Base-by-base conservation (phyloP, 2,888 invertebrate genomes). In the Scaptomyza reducta region DNA sequence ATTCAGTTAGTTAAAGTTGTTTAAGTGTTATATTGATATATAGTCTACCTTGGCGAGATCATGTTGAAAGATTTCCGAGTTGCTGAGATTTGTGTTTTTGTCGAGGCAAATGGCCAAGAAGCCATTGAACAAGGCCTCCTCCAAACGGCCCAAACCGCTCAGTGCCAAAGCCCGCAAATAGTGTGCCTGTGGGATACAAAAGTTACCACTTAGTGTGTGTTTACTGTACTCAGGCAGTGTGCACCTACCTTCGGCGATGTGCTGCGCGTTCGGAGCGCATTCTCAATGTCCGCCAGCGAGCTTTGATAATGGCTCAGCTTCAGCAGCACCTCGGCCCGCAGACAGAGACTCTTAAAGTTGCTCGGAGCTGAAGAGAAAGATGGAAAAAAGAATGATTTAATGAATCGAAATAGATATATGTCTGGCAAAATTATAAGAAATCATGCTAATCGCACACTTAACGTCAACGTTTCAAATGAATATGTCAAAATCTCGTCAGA, bases 231-330 rank as follows among this genome's bases (percentile, higher is more conserved):
- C 13, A 1, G 10, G 10, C 0, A 0, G 0, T 6, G 14, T 6
- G 1, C 0, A 46, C 72, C 57, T 90, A 95, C 95, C 93, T 95
- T 95, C 69, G 94, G 93, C 93, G 95, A 95, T 74, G 94, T 93
- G 49, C 95, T 95, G 73, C 94, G 93, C 59, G 93, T 89, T 77
- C 93, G 93, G 53, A 95, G 92, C 27, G 94, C 94, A 74, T 92
- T 92, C 80, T 95, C 94, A 68, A 95, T 94, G 90, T 95, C 95
- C 58, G 92, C 92, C 65, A 95, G 91, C 25, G 95, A 94, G 77
- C 94, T 94, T 84, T 93, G 93, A 79, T 92, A 93, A 82, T 93
- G 92, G 75, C 93, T 94, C 75, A 95, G 90, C 70, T 93, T 92
- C 64, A 94, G 92, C 70, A 94, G 92, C 42, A 94, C 94, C 89